Evolutionary conservation across 2,888 invertebrate genomes (phyloP).

Genomic region (Nipponacmea schrenckii): DNA sequence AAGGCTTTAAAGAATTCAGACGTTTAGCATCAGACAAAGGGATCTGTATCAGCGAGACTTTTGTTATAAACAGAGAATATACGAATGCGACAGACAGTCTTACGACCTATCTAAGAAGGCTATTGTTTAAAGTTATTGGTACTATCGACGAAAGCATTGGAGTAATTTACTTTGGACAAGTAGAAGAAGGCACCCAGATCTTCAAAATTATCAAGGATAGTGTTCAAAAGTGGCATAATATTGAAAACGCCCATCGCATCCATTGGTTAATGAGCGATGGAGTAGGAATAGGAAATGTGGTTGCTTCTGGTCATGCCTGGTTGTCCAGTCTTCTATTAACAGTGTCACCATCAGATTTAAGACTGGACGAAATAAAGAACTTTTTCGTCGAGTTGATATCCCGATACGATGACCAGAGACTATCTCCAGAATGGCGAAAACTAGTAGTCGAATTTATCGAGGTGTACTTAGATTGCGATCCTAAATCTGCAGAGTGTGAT

Average conservation of each 20-base stretch:
- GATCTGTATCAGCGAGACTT: slow-evolving; percentile 5
- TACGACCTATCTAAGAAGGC: not conserved
- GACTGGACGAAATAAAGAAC: slow-evolving; percentile 13
- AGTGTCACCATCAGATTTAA: slow-evolving; percentile 11
- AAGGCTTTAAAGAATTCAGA: slow-evolving; percentile 23
- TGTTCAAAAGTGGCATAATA: slow-evolving; percentile 13
- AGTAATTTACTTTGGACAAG: slow-evolving; percentile 21
- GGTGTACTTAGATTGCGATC: not conserved
- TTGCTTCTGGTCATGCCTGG: not conserved
- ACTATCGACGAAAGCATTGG: slow-evolving; percentile 4
- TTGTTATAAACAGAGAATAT: not conserved
- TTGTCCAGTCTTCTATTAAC: slow-evolving; percentile 7
- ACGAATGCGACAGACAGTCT: not conserved
- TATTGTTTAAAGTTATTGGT: not conserved
- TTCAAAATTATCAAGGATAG: slow-evolving; percentile 10
- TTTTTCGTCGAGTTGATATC: slow-evolving; percentile 20
- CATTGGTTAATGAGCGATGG: slow-evolving; percentile 28
- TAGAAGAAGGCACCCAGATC: not conserved
- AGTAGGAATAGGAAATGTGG: slow-evolving; percentile 13
- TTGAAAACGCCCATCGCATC: slow-evolving; percentile 10
- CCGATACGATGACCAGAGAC: not conserved
- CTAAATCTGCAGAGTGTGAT: not conserved
- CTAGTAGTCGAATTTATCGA: slow-evolving; percentile 6
- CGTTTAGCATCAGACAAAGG: slow-evolving; percentile 9
- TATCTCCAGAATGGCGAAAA: slow-evolving; percentile 14